Evolutionary conservation across 2,797 vertebrate genomes (phyloP).

Genomic region (Acanthis flammea): DNA sequence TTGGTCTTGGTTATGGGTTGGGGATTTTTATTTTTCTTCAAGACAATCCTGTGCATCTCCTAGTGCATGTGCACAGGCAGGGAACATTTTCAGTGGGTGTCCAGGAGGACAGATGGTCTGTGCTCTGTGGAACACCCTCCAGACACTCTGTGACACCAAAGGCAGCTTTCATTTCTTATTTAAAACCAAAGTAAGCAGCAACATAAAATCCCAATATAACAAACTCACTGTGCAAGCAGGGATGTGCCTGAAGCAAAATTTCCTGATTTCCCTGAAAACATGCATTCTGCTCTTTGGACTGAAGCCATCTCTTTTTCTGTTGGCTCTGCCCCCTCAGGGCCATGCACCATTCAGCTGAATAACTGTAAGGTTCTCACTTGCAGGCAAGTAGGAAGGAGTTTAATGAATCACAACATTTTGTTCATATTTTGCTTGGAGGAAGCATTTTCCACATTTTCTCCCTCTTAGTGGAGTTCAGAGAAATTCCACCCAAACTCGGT

Average conservation of each 20-base stretch:
- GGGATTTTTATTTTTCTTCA: background rate
- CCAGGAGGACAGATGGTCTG: background rate
- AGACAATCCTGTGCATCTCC: background rate
- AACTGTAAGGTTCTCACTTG: slow-evolving; percentile 45
- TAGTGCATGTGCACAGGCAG: background rate
- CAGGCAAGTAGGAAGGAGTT: slow-evolving; percentile 39
- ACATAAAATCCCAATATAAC: slow-evolving; percentile 48
- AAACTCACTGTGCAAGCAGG: slow-evolving; percentile 22
- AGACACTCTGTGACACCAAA: background rate
- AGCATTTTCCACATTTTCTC: slow-evolving; percentile 43
- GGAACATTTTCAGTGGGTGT: background rate
- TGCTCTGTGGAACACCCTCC: background rate
- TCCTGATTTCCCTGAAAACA: slow-evolving; percentile 67
- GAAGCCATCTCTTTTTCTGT: slow-evolving; percentile 39
- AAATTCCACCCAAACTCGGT: background rate
- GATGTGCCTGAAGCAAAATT: slow-evolving; percentile 59
- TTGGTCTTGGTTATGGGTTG: background rate
- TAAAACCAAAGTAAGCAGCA: slow-evolving; percentile 59
- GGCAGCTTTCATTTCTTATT: slow-evolving; percentile 30
- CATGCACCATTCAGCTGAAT: slow-evolving; percentile 8
- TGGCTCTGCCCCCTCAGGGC: slow-evolving; percentile 29
- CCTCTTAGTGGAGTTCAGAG: background rate
- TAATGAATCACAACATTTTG: slow-evolving; percentile 53
- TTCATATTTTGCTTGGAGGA: slow-evolving; percentile 38
- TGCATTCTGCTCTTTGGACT: slow-evolving; percentile 57